phyloP scores from a whole-genome alignment of 2,888 invertebrate genomes.

The Agrochola litura region DNA sequence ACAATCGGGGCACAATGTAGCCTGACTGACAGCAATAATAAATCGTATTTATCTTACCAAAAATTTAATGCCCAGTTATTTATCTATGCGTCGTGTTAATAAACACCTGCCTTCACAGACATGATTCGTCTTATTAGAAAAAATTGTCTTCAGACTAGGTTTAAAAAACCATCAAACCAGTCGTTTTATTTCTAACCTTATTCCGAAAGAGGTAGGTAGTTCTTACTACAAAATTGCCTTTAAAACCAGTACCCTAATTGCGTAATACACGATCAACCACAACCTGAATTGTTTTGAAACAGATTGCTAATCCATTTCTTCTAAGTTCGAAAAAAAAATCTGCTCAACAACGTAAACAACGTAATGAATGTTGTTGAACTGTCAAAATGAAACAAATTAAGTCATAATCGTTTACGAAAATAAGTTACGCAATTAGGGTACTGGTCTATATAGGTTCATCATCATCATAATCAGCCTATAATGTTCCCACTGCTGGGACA shows the following conservation, averaged over 20 bases:
- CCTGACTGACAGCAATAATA: not conserved
- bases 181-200: conserved; percentile 6
- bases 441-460: too few relatives aligned
- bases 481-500: too few relatives aligned
- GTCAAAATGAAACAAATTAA: too few relatives aligned
- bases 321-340: too few relatives aligned
- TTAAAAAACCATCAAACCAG: not conserved
- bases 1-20: conserved; percentile 3
- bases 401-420: too few relatives aligned
- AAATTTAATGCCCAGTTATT: not conserved
- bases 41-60: not conserved
- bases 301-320: too few relatives aligned
- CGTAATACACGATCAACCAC: too few relatives aligned
- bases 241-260: not conserved
- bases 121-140: conserved; percentile 5
- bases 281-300: too few relatives aligned
- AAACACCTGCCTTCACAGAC: conserved; percentile 17
- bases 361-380: too few relatives aligned
- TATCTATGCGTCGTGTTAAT: not conserved
- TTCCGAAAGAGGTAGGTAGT: not conserved
- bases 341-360: too few relatives aligned
- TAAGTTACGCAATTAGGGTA: too few relatives aligned
- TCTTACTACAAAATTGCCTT: not conserved
- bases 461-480: too few relatives aligned
- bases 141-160: not conserved